Percentiles rank a stretch among this genome's conserved stretches.
phyloP scores from a whole-genome alignment of 2,113 vertebrate genomes.

The Mionectes macconnelli region DNA sequence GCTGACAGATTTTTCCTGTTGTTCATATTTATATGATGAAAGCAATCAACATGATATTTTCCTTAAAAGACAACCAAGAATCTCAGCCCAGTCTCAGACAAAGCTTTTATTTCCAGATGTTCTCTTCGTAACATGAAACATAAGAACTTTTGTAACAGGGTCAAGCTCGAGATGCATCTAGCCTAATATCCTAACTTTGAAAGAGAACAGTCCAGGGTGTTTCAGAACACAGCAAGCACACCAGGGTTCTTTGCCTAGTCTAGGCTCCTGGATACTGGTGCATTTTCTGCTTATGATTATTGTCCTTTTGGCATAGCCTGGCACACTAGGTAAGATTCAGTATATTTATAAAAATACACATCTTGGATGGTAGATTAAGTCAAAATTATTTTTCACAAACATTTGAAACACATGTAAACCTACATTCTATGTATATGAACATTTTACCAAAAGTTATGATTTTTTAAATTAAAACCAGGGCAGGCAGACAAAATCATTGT shows the following conservation, averaged over 20 bases:
- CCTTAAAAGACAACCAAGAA: constrained; percentile 31
- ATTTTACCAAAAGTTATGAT: background rate
- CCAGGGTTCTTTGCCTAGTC: background rate
- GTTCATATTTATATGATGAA: constrained; percentile 69
- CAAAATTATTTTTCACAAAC: background rate
- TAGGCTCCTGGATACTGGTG: background rate
- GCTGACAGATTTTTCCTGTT: constrained; percentile 70
- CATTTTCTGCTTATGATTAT: background rate
- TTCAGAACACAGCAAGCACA: background rate
- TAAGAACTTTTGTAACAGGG: background rate
- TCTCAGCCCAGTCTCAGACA: constrained; percentile 15
- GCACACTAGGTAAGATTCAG: constrained; percentile 11
- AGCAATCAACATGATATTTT: constrained; percentile 63
- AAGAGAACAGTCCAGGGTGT: background rate
- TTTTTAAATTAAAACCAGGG: background rate
- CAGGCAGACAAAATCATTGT: background rate
- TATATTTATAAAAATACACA: background rate
- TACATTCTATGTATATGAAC: background rate
- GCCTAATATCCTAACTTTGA: background rate
- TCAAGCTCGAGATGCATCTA: background rate
- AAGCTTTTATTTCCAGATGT: constrained; percentile 62
- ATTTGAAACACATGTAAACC: background rate
- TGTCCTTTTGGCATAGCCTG: background rate
- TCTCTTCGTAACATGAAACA: background rate
- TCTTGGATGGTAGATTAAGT: background rate